Base-by-base conservation (phyloP, 1,140 invertebrate species). In the Lepidurus apus region DNA sequence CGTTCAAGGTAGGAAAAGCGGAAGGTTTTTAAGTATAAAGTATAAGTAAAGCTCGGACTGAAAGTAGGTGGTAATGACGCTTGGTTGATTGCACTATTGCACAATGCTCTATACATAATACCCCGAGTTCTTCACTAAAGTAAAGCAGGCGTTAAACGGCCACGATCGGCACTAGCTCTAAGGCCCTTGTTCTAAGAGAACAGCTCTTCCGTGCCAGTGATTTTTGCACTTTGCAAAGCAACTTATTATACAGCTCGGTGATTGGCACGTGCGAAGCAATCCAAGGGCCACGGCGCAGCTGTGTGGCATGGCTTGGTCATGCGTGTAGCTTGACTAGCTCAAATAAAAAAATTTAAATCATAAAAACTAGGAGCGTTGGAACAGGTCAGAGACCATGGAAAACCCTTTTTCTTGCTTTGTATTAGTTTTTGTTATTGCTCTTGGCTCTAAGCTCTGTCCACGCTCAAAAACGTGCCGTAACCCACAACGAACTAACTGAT, bases 71-170 rank as follows among this genome's bases (percentile, higher is more conserved):
- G 53, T 65, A 65, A 65, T 7, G 53, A 65, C 13, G 53, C 53
- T 65, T 65, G 53, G 53, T 65, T 65, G 13, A 17, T 65, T 21
- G 53, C 53, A 65, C 53, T 65, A 17, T 65, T 65, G 53, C 53
- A 65, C 53, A 65, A 65, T 65, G 53, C n/a, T n/a, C 53, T 65
- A n/a, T 65, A 65, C 21, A 65, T 65, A 65, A 34, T 34, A 34
- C 34, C 53, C 53, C 53, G 53, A 21, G 53, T 65, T 21, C 21
- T 65, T 21, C 17, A n/a, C 21, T n/a, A 65, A 65, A 65, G 53
- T 65, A 65, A 65, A 65, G 53, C 53, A 65, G 21, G 53, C n/a
- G 53, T 65, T 65, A 65, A 65, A 65, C 53, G 53, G 53, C 53
- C 53, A 65, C 53, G 53, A 65, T 65, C 53, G 53, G 53, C 53